A percentile compares a stretch with the other conserved stretches of the same genome.
Conservation (phyloP, 2,797 vertebrate species). For the Pseudomugil tenellus region DNA sequence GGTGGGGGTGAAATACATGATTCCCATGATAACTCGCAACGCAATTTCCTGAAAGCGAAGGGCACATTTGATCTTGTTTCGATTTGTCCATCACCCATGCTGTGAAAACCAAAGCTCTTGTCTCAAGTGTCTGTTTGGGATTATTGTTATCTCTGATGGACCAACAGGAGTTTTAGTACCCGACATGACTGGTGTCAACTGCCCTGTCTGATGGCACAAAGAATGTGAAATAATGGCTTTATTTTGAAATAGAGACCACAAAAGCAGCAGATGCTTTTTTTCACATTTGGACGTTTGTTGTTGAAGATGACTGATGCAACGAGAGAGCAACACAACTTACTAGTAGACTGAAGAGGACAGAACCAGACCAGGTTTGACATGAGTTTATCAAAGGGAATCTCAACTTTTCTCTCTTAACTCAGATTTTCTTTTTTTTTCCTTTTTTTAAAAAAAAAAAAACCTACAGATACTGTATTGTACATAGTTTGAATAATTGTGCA, state of each 20-base stretch:
- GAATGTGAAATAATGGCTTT: constrained; percentile 29
- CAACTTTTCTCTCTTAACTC: neutral
- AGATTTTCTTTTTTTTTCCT: neutral
- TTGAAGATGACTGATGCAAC: constrained; percentile 55
- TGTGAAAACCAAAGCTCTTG: constrained; percentile 54
- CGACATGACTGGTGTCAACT: constrained; percentile 50
- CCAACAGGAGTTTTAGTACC: constrained; percentile 54
- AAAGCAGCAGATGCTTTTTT: constrained; percentile 16
- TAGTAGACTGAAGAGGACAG: constrained; percentile 11
- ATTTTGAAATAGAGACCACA: constrained; percentile 41
- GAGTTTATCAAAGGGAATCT: neutral
- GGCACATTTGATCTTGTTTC: constrained; percentile 68
- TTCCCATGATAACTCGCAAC: constrained; percentile 40
- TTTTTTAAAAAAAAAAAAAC: neutral
- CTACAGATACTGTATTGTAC: neutral
- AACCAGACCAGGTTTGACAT: constrained; percentile 7
- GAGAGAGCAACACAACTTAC: constrained; percentile 40
- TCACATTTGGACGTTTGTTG: constrained; percentile 27
- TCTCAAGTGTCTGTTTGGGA: constrained; percentile 62
- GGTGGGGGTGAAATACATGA: constrained; percentile 34
- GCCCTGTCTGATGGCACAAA: constrained; percentile 42
- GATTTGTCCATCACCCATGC: constrained; percentile 45
- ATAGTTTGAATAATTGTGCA: neutral
- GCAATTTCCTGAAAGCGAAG: constrained; percentile 60
- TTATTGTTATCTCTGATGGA: constrained; percentile 60